Evolutionary conservation across 2,797 vertebrate genomes (phyloP), one percentile per base, ranked within the genome.

Genomic region (Hipposideros larvatus): DNA sequence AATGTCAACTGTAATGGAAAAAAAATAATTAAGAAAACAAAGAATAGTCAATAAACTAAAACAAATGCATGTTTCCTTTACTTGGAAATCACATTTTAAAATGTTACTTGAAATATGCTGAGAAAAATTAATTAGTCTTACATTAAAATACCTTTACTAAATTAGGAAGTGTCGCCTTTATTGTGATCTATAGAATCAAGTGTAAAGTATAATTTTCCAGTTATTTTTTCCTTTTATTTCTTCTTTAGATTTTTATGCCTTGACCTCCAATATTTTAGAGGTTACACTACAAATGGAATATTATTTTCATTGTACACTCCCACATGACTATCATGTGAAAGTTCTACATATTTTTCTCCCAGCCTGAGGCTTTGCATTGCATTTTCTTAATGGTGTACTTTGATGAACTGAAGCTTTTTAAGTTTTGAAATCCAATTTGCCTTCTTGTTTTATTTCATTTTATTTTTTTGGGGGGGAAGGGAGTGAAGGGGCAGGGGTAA

Each of bases 91-190:
- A n/a, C n/a, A n/a, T n/a, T n/a, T n/a, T n/a, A n/a, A n/a, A n/a
- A n/a, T n/a, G n/a, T n/a, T n/a, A n/a, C n/a, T n/a, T n/a, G n/a
- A n/a, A n/a, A n/a, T n/a, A n/a, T n/a, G n/a, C n/a, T n/a, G n/a
- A n/a, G n/a, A n/a, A n/a, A n/a, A n/a, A n/a, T n/a, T 4, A 89
- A 26, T 61, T 48, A 4, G 7, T 43, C 43, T 85, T 68, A 82
- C 31, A 91, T 93, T 92, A 96, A 96, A 96, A 89, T 93, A 77
- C 74, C 18, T 95, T 96, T 86, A 87, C 78, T 85, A 91, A 97
- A 92, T 86, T 94, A 79, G 51, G 83, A 96, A 92, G 43, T 82
- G 41, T 43, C 88, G 63, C 90, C 87, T 95, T 94, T 96, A 83
- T 95, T 93, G 24, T 59, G 46, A 22, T 77, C 46, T 91, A 18